Percentiles rank a stretch among this genome's conserved stretches.
These are phyloP conservation scores for Porites evermanni DNA, from an alignment of 92 coral and sea anemone species.

Conservation along the genomic window DNA sequence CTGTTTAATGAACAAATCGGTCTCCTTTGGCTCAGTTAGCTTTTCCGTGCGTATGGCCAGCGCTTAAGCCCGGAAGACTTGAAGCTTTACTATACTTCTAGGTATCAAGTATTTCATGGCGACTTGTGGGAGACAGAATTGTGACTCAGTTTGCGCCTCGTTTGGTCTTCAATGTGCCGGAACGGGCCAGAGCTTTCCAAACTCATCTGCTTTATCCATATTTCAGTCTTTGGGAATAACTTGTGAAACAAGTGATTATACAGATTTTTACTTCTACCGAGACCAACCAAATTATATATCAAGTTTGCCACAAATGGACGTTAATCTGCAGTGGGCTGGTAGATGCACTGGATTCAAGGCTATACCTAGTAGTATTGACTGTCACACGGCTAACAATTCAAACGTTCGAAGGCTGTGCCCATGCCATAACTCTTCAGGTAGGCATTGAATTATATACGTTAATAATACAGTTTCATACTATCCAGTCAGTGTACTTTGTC, in stretches of 20 bases:
- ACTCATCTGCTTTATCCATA: slow-evolving; percentile 24
- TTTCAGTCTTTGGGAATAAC: slow-evolving; percentile 45
- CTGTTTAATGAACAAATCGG: neutral
- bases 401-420: slow-evolving; percentile 56
- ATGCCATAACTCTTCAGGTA: slow-evolving; percentile 46
- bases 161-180: slow-evolving; percentile 43
- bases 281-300: slow-evolving; percentile 48
- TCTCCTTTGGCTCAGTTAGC: neutral
- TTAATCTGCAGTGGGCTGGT: slow-evolving; percentile 20
- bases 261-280: slow-evolving; percentile 13
- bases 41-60: neutral
- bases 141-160: slow-evolving; percentile 41
- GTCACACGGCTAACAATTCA: slow-evolving; percentile 42
- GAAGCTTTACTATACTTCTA: neutral
- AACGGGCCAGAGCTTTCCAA: slow-evolving; percentile 53
- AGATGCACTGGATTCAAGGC: slow-evolving; percentile 55
- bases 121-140: slow-evolving; percentile 39
- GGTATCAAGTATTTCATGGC: slow-evolving; percentile 51
- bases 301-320: neutral
- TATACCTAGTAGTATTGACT: slow-evolving; percentile 43
- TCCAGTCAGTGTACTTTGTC: too few relatives aligned
- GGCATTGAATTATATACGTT: neutral
- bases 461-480: too few relatives aligned
- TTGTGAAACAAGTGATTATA: slow-evolving; percentile 11
- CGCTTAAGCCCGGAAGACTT: neutral